A percentile compares a stretch with the other conserved stretches of the same genome.
Evolutionary conservation across 2,888 invertebrate genomes (phyloP).

Genomic region (Drosophila macrospina): DNA sequence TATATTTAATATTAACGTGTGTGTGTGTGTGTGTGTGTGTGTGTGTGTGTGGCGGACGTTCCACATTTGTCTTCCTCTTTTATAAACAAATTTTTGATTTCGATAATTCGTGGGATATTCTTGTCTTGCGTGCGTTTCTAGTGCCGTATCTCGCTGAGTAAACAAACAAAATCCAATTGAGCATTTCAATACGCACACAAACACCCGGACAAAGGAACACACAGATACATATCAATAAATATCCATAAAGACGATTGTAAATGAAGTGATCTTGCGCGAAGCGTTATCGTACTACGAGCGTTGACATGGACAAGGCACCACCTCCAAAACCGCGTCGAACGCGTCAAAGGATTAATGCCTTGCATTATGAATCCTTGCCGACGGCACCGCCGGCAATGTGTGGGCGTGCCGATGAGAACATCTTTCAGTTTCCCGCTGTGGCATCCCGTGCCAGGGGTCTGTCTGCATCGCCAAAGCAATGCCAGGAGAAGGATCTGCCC

Average conservation of each 20-base stretch:
- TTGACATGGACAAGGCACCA: slow-evolving; percentile 59
- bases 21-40: slow-evolving; percentile 13
- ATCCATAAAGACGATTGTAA: slow-evolving; percentile 6
- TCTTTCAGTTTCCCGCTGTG: slow-evolving; percentile 80
- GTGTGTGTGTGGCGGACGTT: slow-evolving; percentile 65
- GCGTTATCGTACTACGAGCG: slow-evolving; percentile 2
- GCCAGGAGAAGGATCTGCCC: slow-evolving; percentile 75
- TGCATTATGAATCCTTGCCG: slow-evolving; percentile 75
- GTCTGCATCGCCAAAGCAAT: slow-evolving; percentile 71
- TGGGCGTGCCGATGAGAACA: slow-evolving; percentile 68
- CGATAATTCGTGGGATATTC: slow-evolving; percentile 74
- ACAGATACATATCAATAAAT: not conserved
- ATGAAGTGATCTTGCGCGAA: slow-evolving; percentile 18
- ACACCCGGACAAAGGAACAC: slow-evolving; percentile 12
- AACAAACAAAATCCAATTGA: slow-evolving; percentile 76
- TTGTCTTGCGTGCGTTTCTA: slow-evolving; percentile 74
- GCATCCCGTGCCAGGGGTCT: slow-evolving; percentile 70
- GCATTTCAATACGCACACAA: slow-evolving; percentile 52
- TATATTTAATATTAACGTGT: not conserved
- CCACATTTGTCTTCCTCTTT: slow-evolving; percentile 79
- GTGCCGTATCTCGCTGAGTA: slow-evolving; percentile 70
- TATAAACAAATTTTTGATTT: slow-evolving; percentile 74
- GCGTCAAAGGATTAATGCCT: slow-evolving; percentile 47
- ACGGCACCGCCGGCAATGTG: slow-evolving; percentile 80
- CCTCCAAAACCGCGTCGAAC: slow-evolving; percentile 68